phyloP scores from a whole-genome alignment of 2,888 invertebrate species.

The Drosophila anceps region DNA sequence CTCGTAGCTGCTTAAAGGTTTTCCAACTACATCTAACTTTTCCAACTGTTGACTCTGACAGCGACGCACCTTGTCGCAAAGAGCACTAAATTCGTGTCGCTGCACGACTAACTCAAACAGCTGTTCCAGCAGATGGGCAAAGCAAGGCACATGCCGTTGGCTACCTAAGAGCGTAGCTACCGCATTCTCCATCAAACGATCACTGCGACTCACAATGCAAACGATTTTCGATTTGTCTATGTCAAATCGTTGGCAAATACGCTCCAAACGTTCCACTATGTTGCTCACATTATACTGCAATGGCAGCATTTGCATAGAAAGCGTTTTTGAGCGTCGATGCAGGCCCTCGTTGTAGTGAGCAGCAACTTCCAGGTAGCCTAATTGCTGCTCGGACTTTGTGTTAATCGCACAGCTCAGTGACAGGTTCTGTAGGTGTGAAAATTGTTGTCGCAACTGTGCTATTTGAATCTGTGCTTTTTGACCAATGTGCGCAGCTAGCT shows the following conservation, averaged over 20 bases:
- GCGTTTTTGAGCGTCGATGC: conserved; percentile 30
- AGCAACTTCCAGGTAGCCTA: conserved; percentile 36
- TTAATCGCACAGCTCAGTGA: conserved; percentile 53
- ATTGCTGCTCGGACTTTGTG: background rate
- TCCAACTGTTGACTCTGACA: background rate
- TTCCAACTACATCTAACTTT: conserved; percentile 15
- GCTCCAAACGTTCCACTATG: conserved; percentile 51
- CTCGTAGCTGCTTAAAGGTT: conserved; percentile 38
- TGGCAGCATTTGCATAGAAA: conserved; percentile 42
- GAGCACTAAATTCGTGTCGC: conserved; percentile 29
- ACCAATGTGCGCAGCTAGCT: conserved; percentile 32
- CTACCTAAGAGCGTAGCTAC: conserved; percentile 34
- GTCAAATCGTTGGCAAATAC: conserved; percentile 48
- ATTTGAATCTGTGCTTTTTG: conserved; percentile 35
- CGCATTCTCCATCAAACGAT: conserved; percentile 43
- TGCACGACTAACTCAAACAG: conserved; percentile 36
- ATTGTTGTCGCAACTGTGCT: conserved; percentile 26
- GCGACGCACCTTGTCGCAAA: conserved; percentile 47
- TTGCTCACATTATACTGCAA: conserved; percentile 25
- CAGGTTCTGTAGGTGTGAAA: conserved; percentile 22
- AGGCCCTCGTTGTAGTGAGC: conserved; percentile 50
- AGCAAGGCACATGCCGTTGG: conserved; percentile 54
- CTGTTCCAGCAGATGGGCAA: conserved; percentile 41
- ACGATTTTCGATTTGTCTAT: conserved; percentile 52
- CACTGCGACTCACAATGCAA: conserved; percentile 44